Base-by-base conservation (phyloP, 1,140 invertebrate genomes). In the Diabrotica virgifera region DNA sequence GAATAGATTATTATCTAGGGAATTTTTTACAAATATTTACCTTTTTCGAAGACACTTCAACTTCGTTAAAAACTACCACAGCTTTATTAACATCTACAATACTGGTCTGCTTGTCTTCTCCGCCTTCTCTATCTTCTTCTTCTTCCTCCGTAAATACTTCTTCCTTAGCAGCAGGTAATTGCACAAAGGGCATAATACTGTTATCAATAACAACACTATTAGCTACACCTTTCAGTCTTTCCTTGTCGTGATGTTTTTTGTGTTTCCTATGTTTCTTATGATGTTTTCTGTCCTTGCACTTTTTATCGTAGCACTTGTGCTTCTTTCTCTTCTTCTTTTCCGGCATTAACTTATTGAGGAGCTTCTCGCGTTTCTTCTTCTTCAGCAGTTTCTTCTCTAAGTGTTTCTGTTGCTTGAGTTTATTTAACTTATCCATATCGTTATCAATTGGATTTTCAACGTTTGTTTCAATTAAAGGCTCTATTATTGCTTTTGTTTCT, bases 181-280 rank as follows among this genome's bases (percentile, higher is more conserved):
- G 24, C 24, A 24, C 24, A 24, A 24, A 24, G 4, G 24, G 24
- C 24, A 24, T 2, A 24, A 24, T 24, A 24, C 24, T 46, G n/a
- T 10, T 2, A 46, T 46, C 40, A 46, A 4, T 46, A 10, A 10
- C 40, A 10, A 46, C 4, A 46, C 40, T 46, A n/a, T 46, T 46
- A 10, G n/a, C 40, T 10, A 8, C 40, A 10, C 4, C 40, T 58
- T 62, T 55, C 53, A 13, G 58, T 55, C 64, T 78, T 55, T 14
- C 63, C 56, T 78, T 79, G 24, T 76, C 80, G 59, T 90, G 88
- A 72, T 90, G 86, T 70, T 90, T 90, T 69, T 88, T 86, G 74
- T 92, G 90, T 80, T 91, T 90, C 65, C 87, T 86, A 65, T 90
- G 87, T 73, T 89, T 90, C 72, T 89, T 88, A 70, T 89, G 87